Percentiles rank a stretch among this genome's conserved stretches.
phyloP scores from a whole-genome alignment of 92 coral and sea anemone genomes.

The Zoanthus sociatus region DNA sequence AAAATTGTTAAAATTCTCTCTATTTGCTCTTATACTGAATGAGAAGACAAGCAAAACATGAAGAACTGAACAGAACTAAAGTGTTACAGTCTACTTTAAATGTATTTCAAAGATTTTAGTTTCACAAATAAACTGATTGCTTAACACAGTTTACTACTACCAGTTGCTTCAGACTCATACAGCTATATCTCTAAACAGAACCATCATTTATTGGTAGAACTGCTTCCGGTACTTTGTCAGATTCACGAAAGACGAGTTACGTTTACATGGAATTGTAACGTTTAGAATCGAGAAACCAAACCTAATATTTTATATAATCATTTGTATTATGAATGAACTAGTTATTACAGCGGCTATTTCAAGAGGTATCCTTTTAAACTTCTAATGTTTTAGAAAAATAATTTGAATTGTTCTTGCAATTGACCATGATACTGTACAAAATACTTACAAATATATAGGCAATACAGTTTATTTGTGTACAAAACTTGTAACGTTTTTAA shows the following conservation, averaged over 20 bases:
- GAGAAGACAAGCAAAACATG: neutral
- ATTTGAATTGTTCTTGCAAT: neutral
- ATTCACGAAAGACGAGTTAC: neutral
- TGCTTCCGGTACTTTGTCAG: constrained; percentile 26
- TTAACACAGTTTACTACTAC: neutral
- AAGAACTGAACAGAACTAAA: neutral
- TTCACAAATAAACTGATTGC: neutral
- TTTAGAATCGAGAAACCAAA: neutral
- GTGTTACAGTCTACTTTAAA: neutral
- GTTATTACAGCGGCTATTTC: neutral
- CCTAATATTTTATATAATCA: neutral
- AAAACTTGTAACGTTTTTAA: neutral
- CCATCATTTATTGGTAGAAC: constrained; percentile 11
- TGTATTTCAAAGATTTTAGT: neutral
- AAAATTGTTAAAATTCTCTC: neutral
- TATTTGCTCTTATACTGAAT: neutral
- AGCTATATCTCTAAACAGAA: neutral
- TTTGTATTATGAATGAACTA: neutral
- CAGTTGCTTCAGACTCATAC: neutral
- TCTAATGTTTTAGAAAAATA: neutral
- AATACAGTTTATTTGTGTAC: constrained; percentile 8
- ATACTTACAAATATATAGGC: neutral
- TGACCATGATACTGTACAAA: constrained; percentile 8
- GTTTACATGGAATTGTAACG: neutral
- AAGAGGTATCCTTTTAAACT: neutral